A percentile compares a stretch with the other conserved stretches of the same genome.
These are phyloP conservation scores for Melanerpes aurifrons DNA, from an alignment of 2,113 vertebrate genomes.

Conservation along the genomic window DNA sequence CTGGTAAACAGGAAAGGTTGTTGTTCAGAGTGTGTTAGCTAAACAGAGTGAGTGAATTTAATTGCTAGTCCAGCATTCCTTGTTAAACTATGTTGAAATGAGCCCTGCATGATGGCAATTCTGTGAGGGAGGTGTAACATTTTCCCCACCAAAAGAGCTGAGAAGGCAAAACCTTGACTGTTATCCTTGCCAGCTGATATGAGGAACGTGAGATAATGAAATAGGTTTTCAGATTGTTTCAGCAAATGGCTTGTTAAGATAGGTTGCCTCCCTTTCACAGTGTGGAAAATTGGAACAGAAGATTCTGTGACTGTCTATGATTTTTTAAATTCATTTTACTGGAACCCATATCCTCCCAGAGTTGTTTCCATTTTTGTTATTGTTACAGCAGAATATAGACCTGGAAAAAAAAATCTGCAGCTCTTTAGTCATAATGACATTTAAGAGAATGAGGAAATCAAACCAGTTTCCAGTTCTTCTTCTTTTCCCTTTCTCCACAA, in stretches of 20 bases:
- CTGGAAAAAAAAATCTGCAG: not conserved
- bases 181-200: slow-evolving; percentile 15
- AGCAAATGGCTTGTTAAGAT: not conserved
- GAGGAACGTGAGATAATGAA: slow-evolving; percentile 20
- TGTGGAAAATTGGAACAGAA: not conserved
- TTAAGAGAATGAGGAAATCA: not conserved
- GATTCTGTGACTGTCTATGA: not conserved
- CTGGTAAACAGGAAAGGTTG: not conserved
- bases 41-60: not conserved
- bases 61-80: not conserved
- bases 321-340: not conserved
- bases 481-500: not conserved
- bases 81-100: not conserved
- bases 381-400: not conserved
- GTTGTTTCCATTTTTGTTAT: not conserved
- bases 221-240: slow-evolving; percentile 19
- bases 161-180: not conserved
- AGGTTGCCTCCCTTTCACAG: not conserved
- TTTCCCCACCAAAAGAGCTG: slow-evolving; percentile 16
- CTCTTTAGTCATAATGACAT: not conserved
- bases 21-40: not conserved
- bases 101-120: not conserved
- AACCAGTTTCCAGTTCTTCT: not conserved
- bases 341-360: not conserved
- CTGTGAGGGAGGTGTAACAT: not conserved